These are phyloP conservation scores for Podilymbus podiceps DNA, from an alignment of 2,113 vertebrate genomes.

Conservation along the genomic window DNA sequence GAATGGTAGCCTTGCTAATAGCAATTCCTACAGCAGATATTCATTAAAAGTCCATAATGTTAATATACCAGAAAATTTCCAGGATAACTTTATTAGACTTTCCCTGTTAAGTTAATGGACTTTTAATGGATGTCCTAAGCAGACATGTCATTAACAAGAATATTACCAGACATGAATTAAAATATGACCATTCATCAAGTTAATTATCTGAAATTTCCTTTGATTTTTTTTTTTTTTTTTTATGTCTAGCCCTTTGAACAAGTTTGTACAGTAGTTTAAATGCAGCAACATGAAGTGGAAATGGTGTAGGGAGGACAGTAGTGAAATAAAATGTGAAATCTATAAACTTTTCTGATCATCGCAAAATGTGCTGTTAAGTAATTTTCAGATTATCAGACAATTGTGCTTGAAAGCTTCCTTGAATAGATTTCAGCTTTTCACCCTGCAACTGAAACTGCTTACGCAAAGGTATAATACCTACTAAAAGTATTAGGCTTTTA, in stretches of 20 bases:
- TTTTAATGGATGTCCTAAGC: slow-evolving; percentile 79
- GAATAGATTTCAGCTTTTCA: slow-evolving; percentile 53
- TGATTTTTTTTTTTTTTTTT: slow-evolving; percentile 50
- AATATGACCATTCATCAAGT: slow-evolving; percentile 72
- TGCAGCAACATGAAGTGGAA: slow-evolving; percentile 47
- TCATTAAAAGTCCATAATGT: slow-evolving; percentile 75
- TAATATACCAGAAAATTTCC: slow-evolving; percentile 78
- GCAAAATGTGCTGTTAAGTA: neutral
- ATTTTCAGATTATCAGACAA: slow-evolving; percentile 49
- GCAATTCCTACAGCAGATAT: slow-evolving; percentile 70
- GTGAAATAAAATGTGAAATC: slow-evolving; percentile 20
- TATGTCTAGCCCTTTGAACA: slow-evolving; percentile 59
- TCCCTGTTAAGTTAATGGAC: slow-evolving; percentile 76
- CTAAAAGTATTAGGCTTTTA: slow-evolving; percentile 47
- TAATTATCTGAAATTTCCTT: slow-evolving; percentile 72
- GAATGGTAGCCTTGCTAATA: slow-evolving; percentile 66
- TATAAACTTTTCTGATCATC: slow-evolving; percentile 29
- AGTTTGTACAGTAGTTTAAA: slow-evolving; percentile 56
- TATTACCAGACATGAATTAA: slow-evolving; percentile 72
- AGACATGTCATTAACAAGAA: slow-evolving; percentile 74
- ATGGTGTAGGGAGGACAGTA: neutral
- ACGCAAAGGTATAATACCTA: slow-evolving; percentile 39
- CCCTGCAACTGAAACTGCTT: slow-evolving; percentile 35
- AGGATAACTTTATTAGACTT: slow-evolving; percentile 76
- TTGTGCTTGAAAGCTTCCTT: slow-evolving; percentile 25